Base-by-base conservation (phyloP, 2,113 vertebrate genomes). In the Tragelaphus imberbis region DNA sequence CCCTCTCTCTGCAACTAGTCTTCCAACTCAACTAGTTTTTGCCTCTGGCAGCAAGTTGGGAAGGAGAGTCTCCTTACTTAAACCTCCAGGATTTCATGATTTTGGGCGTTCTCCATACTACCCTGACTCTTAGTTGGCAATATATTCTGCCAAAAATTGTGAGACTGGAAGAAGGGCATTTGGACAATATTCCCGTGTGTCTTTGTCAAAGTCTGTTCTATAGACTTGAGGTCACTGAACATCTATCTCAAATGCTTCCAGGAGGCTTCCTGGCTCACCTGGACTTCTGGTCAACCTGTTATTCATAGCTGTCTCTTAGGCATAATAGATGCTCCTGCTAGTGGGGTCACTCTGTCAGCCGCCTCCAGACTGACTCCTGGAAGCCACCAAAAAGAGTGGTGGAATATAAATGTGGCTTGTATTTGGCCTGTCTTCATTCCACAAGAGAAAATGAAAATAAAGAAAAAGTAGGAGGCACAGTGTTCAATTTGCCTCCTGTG, bases 251-350 rank as follows among this genome's bases (percentile, higher is more conserved):
- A 40, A 51, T 14, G 16, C 40, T 19, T 84, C 27, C 19, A 2
- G 58, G 2, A n/a, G 30, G 7, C 1, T 0, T 10, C 4, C 17
- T 33, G 27, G 12, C 56, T 81, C 9, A 23, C 19, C 19, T 13
- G 21, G 59, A 13, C 63, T 53, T 79, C 47, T 6, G 12, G 21
- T 19, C 68, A 28, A 19, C 8, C 14, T 80, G 19, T 10, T 56
- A 28, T 25, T 51, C 55, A 15, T 53, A 25, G 23, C 23, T 15
- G 27, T 61, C 28, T 80, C 19, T 30, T 19, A 53, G 71, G 25
- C n/a, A 61, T 4, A 51, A 2, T 23, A 7, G 47, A 2, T 28
- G 11, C 33, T 40, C 11, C 30, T 12, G 12, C 5, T n/a, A 65
- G 4, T 6, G 49, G 30, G 7, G 30, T 55, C 44, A 68, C 0